Conservation (phyloP, 2,797 vertebrate species). For the Echiichthys vipera region DNA sequence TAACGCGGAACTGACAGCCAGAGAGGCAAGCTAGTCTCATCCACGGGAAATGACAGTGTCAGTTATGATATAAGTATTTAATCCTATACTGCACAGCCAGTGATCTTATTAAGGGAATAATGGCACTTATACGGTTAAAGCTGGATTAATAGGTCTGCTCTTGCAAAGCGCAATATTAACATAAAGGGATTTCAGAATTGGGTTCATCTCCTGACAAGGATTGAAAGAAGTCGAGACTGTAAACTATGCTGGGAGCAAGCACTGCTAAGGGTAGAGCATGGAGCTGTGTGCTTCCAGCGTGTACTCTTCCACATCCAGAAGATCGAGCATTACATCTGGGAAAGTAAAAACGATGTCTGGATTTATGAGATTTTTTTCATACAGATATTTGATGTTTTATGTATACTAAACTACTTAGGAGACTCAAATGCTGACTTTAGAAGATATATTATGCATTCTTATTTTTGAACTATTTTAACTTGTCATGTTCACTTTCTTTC, state of each 20-base stretch:
- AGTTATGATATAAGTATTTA: slow-evolving; percentile 89
- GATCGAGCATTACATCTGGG: slow-evolving; percentile 44
- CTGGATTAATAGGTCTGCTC: slow-evolving; percentile 87
- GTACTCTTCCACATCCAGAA: slow-evolving; percentile 33
- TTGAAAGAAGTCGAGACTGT: slow-evolving; percentile 67
- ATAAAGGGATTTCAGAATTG: slow-evolving; percentile 87
- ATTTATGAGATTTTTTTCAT: slow-evolving; percentile 58
- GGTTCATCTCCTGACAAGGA: slow-evolving; percentile 80
- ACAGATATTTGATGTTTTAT: slow-evolving; percentile 61
- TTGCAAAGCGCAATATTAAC: slow-evolving; percentile 87
- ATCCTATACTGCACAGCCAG: slow-evolving; percentile 87
- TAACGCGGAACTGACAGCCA: slow-evolving; percentile 80
- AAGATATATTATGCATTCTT: slow-evolving; percentile 8
- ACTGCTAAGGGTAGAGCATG: slow-evolving; percentile 36
- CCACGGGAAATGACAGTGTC: slow-evolving; percentile 83
- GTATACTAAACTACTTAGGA: slow-evolving; percentile 2
- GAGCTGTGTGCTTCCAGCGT: slow-evolving; percentile 34
- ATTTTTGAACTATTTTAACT: slow-evolving; percentile 50
- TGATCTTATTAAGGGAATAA: slow-evolving; percentile 91
- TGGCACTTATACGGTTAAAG: slow-evolving; percentile 87
- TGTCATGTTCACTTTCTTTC: slow-evolving; percentile 72
- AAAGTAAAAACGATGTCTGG: slow-evolving; percentile 43
- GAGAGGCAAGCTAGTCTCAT: slow-evolving; percentile 77
- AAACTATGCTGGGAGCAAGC: slow-evolving; percentile 60
- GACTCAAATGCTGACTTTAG: slow-evolving; percentile 9